Evolutionary conservation across 37 sponge, comb jelly and placozoan genomes (phyloP), one percentile per base, ranked within the genome.

Genomic region (Beroe forskalii): DNA sequence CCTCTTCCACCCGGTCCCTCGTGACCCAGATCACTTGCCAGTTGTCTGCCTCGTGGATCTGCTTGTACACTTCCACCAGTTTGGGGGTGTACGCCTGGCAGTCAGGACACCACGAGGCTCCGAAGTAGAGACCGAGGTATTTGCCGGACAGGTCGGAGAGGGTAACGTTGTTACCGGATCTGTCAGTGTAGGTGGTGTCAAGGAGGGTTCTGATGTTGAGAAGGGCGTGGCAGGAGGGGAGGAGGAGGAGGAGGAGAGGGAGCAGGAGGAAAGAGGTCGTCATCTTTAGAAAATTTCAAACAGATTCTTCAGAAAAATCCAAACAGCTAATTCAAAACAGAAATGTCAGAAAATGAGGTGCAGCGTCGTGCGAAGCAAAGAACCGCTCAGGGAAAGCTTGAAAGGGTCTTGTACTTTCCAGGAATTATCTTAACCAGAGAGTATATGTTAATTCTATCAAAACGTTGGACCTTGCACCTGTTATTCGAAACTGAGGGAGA

Each of bases 121-220:
- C 20, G 66, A 63, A 63, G n/a, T 63, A 63, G 25, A 63, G 66
- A 28, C 66, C 66, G 66, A 63, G 20, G 66, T 63, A 63, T 63
- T 63, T 63, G 25, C 66, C 66, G 25, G 66, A 63, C 24, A 63
- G n/a, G 25, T 63, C 66, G 25, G 66, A 6, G 28, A 63, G 66
- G 25, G 66, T 63, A 3, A 63, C 66, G n/a, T 63, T 63, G 28
- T 63, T 63, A 28, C 66, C 66, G 25, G 66, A 6, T 63, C 66
- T 30, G n/a, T 63, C 66, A 63, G 66, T 63, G 66, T 63, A 63
- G 66, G 66, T 63, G 3, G 66, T 63, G n/a, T 63, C 66, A 4
- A 63, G 66, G 9, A 63, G 66, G 25, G 24, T 3, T 19, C 25
- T 63, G 66, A 63, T 19, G n/a, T 63, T n/a, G 9, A 37, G 39